Percentiles rank a stretch among this genome's conserved stretches.
Conservation (phyloP, 2,888 invertebrate species). For the Germaria angustata region DNA sequence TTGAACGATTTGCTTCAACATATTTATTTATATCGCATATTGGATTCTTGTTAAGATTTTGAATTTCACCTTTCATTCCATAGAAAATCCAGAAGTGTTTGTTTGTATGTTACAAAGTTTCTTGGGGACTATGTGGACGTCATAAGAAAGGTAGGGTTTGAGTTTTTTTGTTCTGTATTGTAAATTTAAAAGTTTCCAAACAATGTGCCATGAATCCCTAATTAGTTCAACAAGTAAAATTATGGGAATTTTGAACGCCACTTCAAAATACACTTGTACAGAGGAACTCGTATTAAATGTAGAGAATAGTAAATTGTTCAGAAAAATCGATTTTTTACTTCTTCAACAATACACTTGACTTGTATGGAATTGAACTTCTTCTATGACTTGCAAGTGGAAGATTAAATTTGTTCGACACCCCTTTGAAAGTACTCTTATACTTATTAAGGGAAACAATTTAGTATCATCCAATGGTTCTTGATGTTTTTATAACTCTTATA, state of each 20-base stretch:
- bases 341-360: too few relatives aligned
- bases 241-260: slow-evolving; percentile 67
- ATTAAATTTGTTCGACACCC: too few relatives aligned
- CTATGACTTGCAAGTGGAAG: too few relatives aligned
- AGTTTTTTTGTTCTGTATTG: slow-evolving; percentile 38
- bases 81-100: slow-evolving; percentile 57
- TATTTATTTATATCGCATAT: slow-evolving; percentile 35
- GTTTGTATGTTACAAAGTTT: slow-evolving; percentile 56
- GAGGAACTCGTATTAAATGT: slow-evolving; percentile 36
- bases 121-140: slow-evolving; percentile 38
- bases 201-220: slow-evolving; percentile 61
- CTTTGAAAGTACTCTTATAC: too few relatives aligned
- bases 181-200: slow-evolving; percentile 59
- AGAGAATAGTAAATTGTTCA: too few relatives aligned
- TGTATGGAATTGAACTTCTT: too few relatives aligned
- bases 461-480: too few relatives aligned
- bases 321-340: too few relatives aligned
- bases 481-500: too few relatives aligned
- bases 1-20: slow-evolving; percentile 38
- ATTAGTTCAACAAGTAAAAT: slow-evolving; percentile 57
- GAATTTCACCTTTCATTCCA: slow-evolving; percentile 64
- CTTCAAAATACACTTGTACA: slow-evolving; percentile 47
- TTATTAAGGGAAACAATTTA: too few relatives aligned
- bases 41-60: slow-evolving; percentile 62
- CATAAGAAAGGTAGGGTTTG: slow-evolving; percentile 60